These are phyloP conservation scores for Polyploca ridens DNA, from an alignment of 2,888 invertebrate species.

Conservation along the genomic window DNA sequence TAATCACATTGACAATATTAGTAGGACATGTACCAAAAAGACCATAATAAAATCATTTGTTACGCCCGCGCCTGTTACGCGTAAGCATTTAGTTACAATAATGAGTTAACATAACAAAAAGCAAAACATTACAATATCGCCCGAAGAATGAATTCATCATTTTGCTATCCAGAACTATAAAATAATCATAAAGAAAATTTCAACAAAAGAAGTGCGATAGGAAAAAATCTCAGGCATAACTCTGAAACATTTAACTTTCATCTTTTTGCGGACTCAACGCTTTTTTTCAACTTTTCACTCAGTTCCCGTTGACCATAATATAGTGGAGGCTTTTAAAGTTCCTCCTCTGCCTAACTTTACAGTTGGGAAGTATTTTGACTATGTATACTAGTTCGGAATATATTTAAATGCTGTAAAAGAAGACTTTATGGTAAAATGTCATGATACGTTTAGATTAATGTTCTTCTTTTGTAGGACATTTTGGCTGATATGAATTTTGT, in stretches of 20 bases:
- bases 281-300: constrained; percentile 55
- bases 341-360: constrained; percentile 49
- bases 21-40: too few species aligned
- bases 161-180: constrained; percentile 28
- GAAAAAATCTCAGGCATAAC: constrained; percentile 53
- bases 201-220: constrained; percentile 40
- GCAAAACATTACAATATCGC: background rate
- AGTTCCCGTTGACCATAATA: constrained; percentile 62
- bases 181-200: constrained; percentile 31
- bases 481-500: too few species aligned
- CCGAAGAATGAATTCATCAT: background rate
- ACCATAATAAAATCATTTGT: too few species aligned
- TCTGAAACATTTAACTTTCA: constrained; percentile 66
- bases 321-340: constrained; percentile 56
- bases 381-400: constrained; percentile 28
- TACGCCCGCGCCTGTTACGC: too few species aligned
- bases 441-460: too few species aligned
- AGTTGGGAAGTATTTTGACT: constrained; percentile 58
- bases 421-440: background rate
- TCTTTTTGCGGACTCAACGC: constrained; percentile 53
- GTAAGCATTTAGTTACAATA: too few species aligned
- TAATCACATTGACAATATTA: too few species aligned
- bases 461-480: too few species aligned
- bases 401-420: background rate
- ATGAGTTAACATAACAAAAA: too few species aligned